Evolutionary conservation across 2,113 vertebrate genomes (phyloP).

Genomic region (Pteronura brasiliensis): DNA sequence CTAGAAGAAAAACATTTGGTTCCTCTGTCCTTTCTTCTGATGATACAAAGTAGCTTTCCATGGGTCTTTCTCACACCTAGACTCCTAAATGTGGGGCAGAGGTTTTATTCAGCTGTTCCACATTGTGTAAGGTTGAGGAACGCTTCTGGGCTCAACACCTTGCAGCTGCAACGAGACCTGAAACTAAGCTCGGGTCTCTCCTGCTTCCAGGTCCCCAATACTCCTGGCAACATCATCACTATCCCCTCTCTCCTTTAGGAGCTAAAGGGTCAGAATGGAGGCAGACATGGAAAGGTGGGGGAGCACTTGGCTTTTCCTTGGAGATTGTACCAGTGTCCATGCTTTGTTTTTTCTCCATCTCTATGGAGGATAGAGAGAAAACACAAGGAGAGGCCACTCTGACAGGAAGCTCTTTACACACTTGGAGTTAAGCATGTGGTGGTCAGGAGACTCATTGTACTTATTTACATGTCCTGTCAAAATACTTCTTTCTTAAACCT

Average conservation of each 20-base stretch:
- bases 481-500: not conserved
- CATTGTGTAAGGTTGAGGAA: not conserved
- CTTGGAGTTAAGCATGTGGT: not conserved
- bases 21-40: not conserved
- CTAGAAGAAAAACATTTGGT: not conserved
- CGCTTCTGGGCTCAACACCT: not conserved
- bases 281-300: accelerated
- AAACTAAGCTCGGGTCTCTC: not conserved
- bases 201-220: not conserved
- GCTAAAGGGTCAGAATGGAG: not conserved
- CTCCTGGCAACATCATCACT: not conserved
- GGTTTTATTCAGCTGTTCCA: not conserved
- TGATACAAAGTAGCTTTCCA: not conserved
- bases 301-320: not conserved
- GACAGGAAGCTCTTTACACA: not conserved
- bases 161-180: not conserved
- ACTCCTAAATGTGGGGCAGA: not conserved
- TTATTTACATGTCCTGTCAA: not conserved
- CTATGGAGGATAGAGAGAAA: not conserved
- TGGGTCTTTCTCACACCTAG: not conserved
- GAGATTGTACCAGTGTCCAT: not conserved
- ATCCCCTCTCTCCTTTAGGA: not conserved
- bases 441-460: not conserved
- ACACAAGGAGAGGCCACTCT: not conserved
- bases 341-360: not conserved